phyloP scores from a whole-genome alignment of 1,140 invertebrate genomes.

The Galleria mellonella region DNA sequence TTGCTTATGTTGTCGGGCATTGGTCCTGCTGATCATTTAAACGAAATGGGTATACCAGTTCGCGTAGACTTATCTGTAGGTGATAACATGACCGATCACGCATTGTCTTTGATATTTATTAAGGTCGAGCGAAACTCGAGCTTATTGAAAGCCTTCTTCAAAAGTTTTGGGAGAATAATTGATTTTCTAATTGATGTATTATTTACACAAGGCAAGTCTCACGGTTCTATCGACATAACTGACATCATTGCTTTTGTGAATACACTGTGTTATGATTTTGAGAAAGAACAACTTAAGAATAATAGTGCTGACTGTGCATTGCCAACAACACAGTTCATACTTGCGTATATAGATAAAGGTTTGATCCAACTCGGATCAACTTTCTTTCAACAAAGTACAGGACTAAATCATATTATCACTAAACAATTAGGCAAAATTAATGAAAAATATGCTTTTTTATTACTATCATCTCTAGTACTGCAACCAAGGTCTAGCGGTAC shows the following conservation, averaged over 20 bases:
- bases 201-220: conserved; percentile 38
- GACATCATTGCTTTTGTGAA: conserved; percentile 72
- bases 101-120: conserved; percentile 54
- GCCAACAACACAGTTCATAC: conserved; percentile 28
- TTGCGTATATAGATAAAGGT: conserved; percentile 67
- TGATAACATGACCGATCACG: conserved; percentile 86
- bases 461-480: conserved; percentile 75
- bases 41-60: conserved; percentile 74
- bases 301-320: conserved; percentile 27
- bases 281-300: conserved; percentile 20
- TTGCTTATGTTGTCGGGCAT: conserved; percentile 84
- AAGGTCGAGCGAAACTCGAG: conserved; percentile 38
- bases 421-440: conserved; percentile 38
- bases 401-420: conserved; percentile 44
- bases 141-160: too few species aligned
- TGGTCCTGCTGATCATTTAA: conserved; percentile 77
- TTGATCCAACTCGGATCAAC: conserved; percentile 60
- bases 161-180: neutral
- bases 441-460: conserved; percentile 44
- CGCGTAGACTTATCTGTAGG: conserved; percentile 80
- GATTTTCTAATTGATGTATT: conserved; percentile 42
- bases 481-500: conserved; percentile 81
- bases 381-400: conserved; percentile 27
- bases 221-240: conserved; percentile 67
- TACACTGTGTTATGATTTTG: conserved; percentile 62